Evolutionary conservation across 2,113 vertebrate species (phyloP), one percentile per base, ranked within the genome.

Genomic region (Hypanus sabinus): DNA sequence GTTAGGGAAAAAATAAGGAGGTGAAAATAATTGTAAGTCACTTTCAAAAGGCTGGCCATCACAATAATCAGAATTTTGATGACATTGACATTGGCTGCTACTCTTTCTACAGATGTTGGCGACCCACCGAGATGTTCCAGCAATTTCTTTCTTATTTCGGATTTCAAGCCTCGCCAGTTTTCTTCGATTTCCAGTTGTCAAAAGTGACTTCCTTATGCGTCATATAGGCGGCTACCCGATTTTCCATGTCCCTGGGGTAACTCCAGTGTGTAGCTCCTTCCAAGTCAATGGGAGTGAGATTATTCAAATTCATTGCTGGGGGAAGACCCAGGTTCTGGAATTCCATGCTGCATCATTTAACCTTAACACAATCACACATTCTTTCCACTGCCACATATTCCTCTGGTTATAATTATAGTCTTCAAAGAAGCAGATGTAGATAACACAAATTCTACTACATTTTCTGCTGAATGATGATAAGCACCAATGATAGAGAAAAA

Each of bases 391-490:
- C 57, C 57, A 55, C 81, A 85, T 27, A 60, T 55, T 30, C 46
- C 46, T 14, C 30, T n/a, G 83, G 60, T 24, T 55, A 60, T 24
- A 60, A 16, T 55, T 60, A 60, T 27, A 60, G 24, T 87, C 60
- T 87, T 87, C 55, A 55, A 87, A 60, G 83, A 87, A 87, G 14
- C 5, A 30, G 83, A 87, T 87, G 83, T 60, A 30, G 83, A 87
- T 87, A 87, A 62, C 10, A 55, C 46, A 62, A 62, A 87, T 62
- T n/a, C 83, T 60, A 27, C 27, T 87, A 4, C 27, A 87, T 57
- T 65, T 14, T 60, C 24, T 87, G 11, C 10, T 12, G 3, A 14
- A 60, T 87, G 83, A 0, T 87, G 27, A 16, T 18, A n/a, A 65
- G 85, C 85, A 33, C n/a, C 85, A 90, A 9, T n/a, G 24, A 60